Evolutionary conservation across 2,113 vertebrate genomes (phyloP).

Genomic region (Neogale vison): DNA sequence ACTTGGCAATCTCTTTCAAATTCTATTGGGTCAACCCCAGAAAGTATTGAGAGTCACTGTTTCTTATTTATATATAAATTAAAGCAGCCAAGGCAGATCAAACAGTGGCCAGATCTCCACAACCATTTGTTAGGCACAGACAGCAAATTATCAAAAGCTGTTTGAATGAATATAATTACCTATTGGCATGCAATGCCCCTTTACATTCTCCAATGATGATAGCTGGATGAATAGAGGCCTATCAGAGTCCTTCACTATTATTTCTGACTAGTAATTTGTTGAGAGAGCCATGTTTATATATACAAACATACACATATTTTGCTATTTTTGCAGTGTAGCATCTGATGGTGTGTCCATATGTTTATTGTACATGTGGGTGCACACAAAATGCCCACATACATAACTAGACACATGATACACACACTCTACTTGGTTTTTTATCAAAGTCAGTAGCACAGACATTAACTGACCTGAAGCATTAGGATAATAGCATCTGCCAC

Average conservation of each 20-base stretch:
- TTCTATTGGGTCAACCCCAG: background rate
- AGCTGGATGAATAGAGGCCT: background rate
- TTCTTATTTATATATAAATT: constrained; percentile 5
- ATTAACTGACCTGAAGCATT: background rate
- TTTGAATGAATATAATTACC: constrained; percentile 19
- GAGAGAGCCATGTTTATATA: background rate
- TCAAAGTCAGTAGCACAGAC: background rate
- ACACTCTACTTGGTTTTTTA: background rate
- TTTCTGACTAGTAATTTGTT: constrained; percentile 1
- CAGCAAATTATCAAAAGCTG: background rate
- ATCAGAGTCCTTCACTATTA: background rate
- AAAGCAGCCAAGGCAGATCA: background rate
- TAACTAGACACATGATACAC: background rate
- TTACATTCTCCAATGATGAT: background rate
- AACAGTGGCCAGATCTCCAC: background rate
- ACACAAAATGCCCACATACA: background rate
- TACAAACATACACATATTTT: background rate
- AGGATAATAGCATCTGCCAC: background rate
- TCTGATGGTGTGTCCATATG: background rate
- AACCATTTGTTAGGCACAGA: background rate
- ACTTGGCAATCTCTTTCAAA: constrained; percentile 40
- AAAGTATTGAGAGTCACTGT: background rate
- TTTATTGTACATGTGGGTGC: background rate
- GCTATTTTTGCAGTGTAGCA: background rate
- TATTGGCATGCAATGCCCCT: background rate